Base-by-base conservation (phyloP, 2,888 invertebrate genomes). In the Limenitis arthemis region DNA sequence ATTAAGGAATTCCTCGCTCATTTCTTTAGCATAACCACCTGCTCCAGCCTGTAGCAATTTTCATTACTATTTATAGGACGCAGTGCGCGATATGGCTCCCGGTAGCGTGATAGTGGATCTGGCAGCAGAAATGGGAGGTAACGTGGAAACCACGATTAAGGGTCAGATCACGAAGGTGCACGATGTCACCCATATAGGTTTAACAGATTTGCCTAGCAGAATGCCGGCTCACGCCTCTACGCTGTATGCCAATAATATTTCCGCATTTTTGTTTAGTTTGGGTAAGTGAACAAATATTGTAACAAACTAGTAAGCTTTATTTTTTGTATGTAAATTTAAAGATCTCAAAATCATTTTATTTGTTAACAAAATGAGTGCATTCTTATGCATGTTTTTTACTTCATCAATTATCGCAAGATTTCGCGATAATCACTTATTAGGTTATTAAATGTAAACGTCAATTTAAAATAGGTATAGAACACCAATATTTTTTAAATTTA, bases 71-170 rank as follows among this genome's bases (percentile, higher is more conserved):
- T 43, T 33, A 5, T 5, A 93, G 92, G 91, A 91, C 72, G 94
- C 94, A 72, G 88, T 94, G 29, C 89, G 91, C 34, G 86, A 88
- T 44, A 95, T 95, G 95, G 93, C 93, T 64, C 94, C 95, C 0
- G 96, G 96, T 31, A 95, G 94, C 61, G 95, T 96, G 30, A 89
- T 96, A 38, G 96, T 96, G 2, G 96, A 97, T 77, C 78, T 96
- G 65, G 96, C 96, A 0, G 93, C 96, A 0, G 96, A 96, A 80
- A 91, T 93, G 67, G 96, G 96, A 6, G 96, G 95, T 43, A 96
- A 96, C 77, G 85, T 95, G 43, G 91, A 92, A 75, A 95, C 95
- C 1, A 95, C 93, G 0, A 88, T 87, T 64, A 94, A 94, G 12
- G 95, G 94, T 8, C 89, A 93, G 77, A 81, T 94, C 42, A 90